Conservation (phyloP, 2,888 invertebrate genomes). For the Bursaphelenchus okinawaensis region DNA sequence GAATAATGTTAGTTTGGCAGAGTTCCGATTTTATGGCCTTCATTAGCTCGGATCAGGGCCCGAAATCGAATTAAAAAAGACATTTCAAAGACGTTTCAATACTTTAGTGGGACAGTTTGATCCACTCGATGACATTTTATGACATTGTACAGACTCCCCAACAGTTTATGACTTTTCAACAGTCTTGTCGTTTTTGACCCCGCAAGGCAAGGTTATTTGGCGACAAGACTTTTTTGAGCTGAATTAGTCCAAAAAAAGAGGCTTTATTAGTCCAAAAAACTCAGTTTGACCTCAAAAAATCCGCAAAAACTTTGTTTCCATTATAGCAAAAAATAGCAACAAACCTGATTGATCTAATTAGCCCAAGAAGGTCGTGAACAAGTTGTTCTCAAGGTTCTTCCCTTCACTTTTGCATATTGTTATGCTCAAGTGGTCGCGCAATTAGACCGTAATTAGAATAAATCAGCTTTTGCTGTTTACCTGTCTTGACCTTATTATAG, state of each 20-base stretch:
- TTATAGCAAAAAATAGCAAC: neutral
- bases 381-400: neutral
- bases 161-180: too few species aligned
- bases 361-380: neutral
- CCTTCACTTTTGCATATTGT: constrained; percentile 1
- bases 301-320: neutral
- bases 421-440: constrained; percentile 7
- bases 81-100: neutral
- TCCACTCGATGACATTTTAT: too few species aligned
- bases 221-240: neutral
- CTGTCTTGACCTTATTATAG: too few species aligned
- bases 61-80: neutral
- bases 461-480: too few species aligned
- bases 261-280: neutral
- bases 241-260: neutral
- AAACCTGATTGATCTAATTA: neutral
- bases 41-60: neutral
- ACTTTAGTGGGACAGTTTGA: too few species aligned
- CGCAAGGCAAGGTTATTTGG: too few species aligned
- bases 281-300: neutral
- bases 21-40: neutral
- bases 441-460: neutral
- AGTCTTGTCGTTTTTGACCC: too few species aligned
- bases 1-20: neutral
- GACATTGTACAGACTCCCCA: too few species aligned